A percentile compares a stretch with the other conserved stretches of the same genome.
phyloP scores from a whole-genome alignment of 1,140 invertebrate genomes.

The Ridgeia piscesae region DNA sequence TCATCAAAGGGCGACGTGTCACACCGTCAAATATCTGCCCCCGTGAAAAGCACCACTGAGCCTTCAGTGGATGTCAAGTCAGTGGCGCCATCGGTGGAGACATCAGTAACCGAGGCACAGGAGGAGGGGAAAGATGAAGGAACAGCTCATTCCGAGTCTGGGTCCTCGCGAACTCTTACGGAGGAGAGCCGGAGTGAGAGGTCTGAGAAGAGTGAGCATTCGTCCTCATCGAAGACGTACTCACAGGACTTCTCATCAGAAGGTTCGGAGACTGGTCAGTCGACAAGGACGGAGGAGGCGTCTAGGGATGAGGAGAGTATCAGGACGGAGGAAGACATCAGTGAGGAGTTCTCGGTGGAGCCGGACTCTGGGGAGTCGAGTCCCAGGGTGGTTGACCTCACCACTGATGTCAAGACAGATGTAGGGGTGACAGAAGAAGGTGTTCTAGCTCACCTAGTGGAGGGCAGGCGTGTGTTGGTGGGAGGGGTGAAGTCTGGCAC shows the following conservation, averaged over 20 bases:
- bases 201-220: slow-evolving; percentile 2
- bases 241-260: not conserved
- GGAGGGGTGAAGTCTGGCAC: slow-evolving; percentile 80
- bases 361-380: not conserved
- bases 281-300: not conserved
- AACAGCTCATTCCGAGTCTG: not conserved
- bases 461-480: slow-evolving; percentile 89
- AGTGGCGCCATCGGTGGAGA: not conserved
- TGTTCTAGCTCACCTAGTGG: slow-evolving; percentile 55
- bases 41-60: not conserved
- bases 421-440: not conserved
- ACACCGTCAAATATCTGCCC: not conserved
- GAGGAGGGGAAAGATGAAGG: not conserved
- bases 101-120: not conserved
- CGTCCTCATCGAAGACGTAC: not conserved
- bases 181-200: not conserved
- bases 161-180: not conserved
- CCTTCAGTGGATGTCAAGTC: not conserved
- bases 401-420: not conserved
- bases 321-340: slow-evolving; percentile 37
- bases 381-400: not conserved
- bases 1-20: not conserved
- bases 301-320: not conserved
- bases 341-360: slow-evolving; percentile 35
- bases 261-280: not conserved